Evolutionary conservation across 2,797 vertebrate genomes (phyloP).

Genomic region (Alcedo atthis): DNA sequence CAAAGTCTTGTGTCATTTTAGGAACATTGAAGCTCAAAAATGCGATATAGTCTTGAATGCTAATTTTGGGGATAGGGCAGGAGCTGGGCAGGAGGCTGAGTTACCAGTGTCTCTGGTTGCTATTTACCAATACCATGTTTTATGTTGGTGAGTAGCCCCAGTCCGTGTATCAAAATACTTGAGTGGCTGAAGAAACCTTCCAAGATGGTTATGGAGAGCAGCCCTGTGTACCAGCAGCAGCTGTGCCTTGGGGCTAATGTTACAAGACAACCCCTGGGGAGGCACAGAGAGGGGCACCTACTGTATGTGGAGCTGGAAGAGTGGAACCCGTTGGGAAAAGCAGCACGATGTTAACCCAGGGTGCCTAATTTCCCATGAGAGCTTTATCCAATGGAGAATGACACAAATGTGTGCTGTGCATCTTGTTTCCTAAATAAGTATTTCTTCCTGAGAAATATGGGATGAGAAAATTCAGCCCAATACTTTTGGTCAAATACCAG

Average conservation of each 20-base stretch:
- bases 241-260: neutral
- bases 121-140: neutral
- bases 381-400: neutral
- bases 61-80: neutral
- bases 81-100: neutral
- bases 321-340: neutral
- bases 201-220: neutral
- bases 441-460: neutral
- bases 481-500: neutral
- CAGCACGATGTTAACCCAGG: rapidly evolving
- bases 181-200: neutral
- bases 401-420: neutral
- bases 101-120: neutral
- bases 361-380: neutral
- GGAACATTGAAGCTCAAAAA: neutral
- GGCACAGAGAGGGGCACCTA: neutral
- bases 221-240: neutral
- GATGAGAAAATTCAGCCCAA: neutral
- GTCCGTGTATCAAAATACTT: neutral
- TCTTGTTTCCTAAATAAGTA: neutral
- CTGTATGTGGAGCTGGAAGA: neutral
- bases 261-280: neutral
- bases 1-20: neutral
- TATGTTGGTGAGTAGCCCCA: neutral
- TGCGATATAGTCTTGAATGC: neutral